Evolutionary conservation across 1,140 invertebrate species (phyloP).

Genomic region (Cherax quadricarinatus): DNA sequence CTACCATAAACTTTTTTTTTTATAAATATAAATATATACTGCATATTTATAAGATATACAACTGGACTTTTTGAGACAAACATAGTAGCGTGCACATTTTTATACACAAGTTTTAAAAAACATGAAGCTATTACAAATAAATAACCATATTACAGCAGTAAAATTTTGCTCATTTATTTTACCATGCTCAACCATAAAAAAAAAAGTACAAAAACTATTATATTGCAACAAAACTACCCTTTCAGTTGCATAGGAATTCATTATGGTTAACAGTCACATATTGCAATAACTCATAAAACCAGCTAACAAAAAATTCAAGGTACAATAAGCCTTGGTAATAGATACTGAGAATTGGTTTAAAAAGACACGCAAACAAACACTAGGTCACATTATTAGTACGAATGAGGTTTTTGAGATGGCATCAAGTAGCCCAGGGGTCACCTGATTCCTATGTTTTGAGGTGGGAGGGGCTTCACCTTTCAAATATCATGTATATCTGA

Average conservation of each 20-base stretch:
- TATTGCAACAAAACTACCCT: background rate
- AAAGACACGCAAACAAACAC: no score
- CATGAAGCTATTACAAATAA: background rate
- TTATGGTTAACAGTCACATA: background rate
- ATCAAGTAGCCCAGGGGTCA: no score
- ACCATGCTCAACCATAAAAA: background rate
- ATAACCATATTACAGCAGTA: background rate
- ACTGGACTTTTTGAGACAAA: background rate
- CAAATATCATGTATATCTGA: no score
- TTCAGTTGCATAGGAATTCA: background rate
- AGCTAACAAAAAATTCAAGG: background rate
- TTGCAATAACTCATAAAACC: background rate
- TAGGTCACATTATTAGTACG: no score
- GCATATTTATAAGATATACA: background rate
- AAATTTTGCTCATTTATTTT: background rate
- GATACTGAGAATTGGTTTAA: no score
- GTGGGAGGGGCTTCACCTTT: no score
- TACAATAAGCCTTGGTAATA: no score
- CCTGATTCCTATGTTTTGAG: no score
- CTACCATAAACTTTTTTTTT: slow-evolving; percentile 10
- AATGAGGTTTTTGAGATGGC: no score
- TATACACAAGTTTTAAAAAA: background rate
- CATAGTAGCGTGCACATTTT: background rate
- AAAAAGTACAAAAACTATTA: background rate
- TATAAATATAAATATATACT: background rate